Conservation (phyloP, 2,888 invertebrate species). For the Napeogenes inachia region DNA sequence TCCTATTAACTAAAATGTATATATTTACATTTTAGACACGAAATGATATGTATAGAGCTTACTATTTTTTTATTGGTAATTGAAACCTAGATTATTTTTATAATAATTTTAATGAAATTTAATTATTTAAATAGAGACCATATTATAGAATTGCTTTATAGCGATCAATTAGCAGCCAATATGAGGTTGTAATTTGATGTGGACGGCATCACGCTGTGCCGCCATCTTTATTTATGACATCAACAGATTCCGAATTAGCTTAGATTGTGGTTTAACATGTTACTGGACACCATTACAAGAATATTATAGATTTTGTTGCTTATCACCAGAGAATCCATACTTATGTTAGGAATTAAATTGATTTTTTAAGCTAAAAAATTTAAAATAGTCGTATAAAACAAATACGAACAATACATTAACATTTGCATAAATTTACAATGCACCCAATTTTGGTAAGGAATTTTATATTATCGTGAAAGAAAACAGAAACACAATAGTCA, state of each 20-base stretch:
- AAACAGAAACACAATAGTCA: conserved; percentile 33
- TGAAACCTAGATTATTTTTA: too few relatives aligned
- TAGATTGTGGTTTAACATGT: conserved; percentile 22
- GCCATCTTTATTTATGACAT: conserved; percentile 47
- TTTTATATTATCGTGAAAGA: conserved; percentile 9
- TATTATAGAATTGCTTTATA: conserved; percentile 17
- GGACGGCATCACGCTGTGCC: conserved; percentile 59
- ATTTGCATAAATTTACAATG: conserved; percentile 1
- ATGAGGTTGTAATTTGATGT: conserved; percentile 19
- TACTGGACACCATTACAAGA: conserved; percentile 19
- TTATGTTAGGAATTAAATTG: not conserved
- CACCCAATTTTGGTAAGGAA: not conserved
- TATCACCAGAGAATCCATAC: conserved; percentile 14
- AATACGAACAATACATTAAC: not conserved
- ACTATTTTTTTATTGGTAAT: too few relatives aligned
- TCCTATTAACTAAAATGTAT: not conserved
- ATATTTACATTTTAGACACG: not conserved
- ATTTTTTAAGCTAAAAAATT: not conserved
- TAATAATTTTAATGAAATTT: not conserved
- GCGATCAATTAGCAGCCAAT: conserved; percentile 28
- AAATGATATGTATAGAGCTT: too few relatives aligned
- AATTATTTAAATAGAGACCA: conserved; percentile 26
- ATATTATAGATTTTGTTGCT: conserved; percentile 24
- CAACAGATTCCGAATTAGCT: conserved; percentile 50
- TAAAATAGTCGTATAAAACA: not conserved